Conservation (phyloP, 37 sponge, comb jelly and placozoan genomes). For the Eunapius fragilis region DNA sequence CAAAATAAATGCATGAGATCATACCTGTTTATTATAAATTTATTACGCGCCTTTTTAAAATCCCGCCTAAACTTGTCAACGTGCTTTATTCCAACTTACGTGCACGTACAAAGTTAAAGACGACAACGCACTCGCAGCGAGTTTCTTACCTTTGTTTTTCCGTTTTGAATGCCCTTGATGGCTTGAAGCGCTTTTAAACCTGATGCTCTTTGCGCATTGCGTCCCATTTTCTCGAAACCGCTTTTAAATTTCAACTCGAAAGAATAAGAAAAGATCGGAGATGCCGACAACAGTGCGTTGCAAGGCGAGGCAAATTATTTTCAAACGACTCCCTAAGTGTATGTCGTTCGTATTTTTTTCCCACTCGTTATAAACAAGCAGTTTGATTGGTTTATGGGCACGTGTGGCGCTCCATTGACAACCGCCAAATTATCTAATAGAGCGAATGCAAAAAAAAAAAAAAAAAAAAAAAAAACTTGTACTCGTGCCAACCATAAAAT, state of each 20-base stretch:
- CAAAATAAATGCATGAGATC: background rate
- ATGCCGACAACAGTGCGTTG: background rate
- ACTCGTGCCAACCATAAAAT: background rate
- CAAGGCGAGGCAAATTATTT: background rate
- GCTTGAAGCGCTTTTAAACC: slow-evolving; percentile 60
- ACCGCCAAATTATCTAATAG: slow-evolving; percentile 22
- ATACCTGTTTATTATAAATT: background rate
- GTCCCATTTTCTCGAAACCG: slow-evolving; percentile 22
- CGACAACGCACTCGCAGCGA: background rate
- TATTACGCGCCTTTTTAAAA: background rate
- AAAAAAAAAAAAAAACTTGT: background rate
- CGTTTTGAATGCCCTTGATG: slow-evolving; percentile 47
- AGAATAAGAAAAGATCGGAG: background rate
- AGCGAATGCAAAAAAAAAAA: background rate
- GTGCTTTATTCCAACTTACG: background rate
- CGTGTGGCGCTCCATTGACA: slow-evolving; percentile 11
- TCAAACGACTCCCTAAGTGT: background rate
- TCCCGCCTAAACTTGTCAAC: background rate
- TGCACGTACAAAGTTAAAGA: background rate
- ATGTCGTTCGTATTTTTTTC: slow-evolving; percentile 26
- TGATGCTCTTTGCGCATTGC: slow-evolving; percentile 35
- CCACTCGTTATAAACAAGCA: background rate
- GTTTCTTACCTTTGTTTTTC: slow-evolving; percentile 18
- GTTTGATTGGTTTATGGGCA: slow-evolving; percentile 34
- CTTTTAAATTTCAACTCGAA: background rate